Evolutionary conservation across 2,797 vertebrate genomes (phyloP).

Genomic region (Fratercula arctica): DNA sequence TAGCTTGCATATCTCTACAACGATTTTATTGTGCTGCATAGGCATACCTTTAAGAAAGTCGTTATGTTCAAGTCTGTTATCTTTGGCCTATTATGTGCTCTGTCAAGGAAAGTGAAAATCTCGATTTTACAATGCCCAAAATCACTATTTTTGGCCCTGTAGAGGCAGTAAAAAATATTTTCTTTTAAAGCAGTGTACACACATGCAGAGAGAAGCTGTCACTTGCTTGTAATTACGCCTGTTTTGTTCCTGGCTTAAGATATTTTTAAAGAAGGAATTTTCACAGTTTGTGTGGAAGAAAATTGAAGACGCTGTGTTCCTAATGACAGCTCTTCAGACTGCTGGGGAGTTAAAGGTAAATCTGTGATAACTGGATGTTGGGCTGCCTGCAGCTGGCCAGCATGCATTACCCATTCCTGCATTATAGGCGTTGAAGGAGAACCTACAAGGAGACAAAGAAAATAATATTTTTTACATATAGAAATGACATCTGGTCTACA

Average conservation of each 20-base stretch:
- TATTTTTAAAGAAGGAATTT: background rate
- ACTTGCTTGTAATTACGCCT: background rate
- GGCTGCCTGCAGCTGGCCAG: background rate
- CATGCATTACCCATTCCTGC: background rate
- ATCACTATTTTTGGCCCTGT: background rate
- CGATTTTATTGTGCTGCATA: background rate
- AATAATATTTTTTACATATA: background rate
- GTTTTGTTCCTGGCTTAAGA: background rate
- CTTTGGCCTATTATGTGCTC: background rate
- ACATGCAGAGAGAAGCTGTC: background rate
- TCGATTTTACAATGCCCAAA: background rate
- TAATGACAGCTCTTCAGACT: background rate
- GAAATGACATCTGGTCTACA: background rate
- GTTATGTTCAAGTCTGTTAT: background rate
- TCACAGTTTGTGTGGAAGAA: background rate
- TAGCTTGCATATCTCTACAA: background rate
- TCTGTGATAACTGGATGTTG: background rate
- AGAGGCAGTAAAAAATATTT: background rate
- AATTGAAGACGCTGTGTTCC: background rate
- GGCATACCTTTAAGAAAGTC: background rate
- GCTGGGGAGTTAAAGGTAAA: background rate
- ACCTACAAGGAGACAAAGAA: background rate
- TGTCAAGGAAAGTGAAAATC: background rate
- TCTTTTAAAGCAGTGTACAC: background rate
- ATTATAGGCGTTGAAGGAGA: rapidly evolving